phyloP scores from a whole-genome alignment of 2,797 vertebrate genomes.

The Atherinosoma microstoma region DNA sequence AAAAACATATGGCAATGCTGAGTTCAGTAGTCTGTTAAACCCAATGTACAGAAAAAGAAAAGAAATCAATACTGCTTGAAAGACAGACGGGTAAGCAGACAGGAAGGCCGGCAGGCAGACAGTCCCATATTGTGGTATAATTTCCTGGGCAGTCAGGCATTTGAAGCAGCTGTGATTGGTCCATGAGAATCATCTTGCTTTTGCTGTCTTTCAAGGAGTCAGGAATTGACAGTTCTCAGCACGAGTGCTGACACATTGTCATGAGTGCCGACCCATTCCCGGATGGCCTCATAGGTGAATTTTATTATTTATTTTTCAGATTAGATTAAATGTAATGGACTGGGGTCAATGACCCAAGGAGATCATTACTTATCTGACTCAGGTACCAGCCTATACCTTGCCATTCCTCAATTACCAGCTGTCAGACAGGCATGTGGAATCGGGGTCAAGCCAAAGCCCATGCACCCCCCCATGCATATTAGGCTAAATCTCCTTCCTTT shows the following conservation, averaged over 20 bases:
- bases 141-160: conserved; percentile 28
- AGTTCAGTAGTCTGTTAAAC: background rate
- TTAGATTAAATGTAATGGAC: conserved; percentile 68
- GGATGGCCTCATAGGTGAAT: conserved; percentile 42
- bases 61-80: conserved; percentile 6
- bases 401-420: conserved; percentile 71
- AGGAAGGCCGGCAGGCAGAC: conserved; percentile 1
- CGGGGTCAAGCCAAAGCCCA: conserved; percentile 63
- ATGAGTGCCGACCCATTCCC: conserved; percentile 38
- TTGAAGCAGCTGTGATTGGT: conserved; percentile 46
- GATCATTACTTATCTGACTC: conserved; percentile 71
- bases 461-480: conserved; percentile 49
- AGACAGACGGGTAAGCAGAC: conserved; percentile 13
- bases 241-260: conserved; percentile 50
- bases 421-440: conserved; percentile 63
- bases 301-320: conserved; percentile 67
- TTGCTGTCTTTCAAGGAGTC: conserved; percentile 42
- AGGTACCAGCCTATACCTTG: conserved; percentile 31
- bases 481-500: conserved; percentile 67
- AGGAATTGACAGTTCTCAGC: conserved; percentile 50
- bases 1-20: conserved; percentile 5
- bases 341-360: conserved; percentile 62
- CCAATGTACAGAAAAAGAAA: background rate
- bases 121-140: conserved; percentile 1
- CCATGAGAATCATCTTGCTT: conserved; percentile 35